These are phyloP conservation scores for Hycleus phaleratus DNA, from an alignment of 1,140 invertebrate genomes.

Conservation along the genomic window DNA sequence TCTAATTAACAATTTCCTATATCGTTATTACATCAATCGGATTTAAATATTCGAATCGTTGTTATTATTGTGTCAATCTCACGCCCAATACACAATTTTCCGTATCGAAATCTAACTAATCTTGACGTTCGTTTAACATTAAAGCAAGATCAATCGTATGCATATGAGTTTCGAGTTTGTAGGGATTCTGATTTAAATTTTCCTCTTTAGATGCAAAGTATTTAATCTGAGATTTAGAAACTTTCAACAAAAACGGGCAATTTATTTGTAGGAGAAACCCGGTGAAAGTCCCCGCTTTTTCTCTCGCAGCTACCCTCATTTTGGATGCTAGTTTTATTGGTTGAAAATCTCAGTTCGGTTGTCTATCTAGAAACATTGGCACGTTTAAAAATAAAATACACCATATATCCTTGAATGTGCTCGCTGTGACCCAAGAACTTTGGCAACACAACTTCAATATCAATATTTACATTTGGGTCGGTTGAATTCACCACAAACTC, in stretches of 20 bases:
- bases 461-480: background rate
- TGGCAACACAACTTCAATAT: background rate
- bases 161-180: conserved; percentile 24
- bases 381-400: conserved; percentile 5
- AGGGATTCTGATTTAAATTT: conserved; percentile 21
- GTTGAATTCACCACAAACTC: background rate
- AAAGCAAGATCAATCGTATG: conserved; percentile 29
- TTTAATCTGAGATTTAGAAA: conserved; percentile 20
- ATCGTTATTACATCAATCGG: no score
- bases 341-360: no score
- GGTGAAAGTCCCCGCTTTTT: conserved; percentile 3
- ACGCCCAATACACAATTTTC: no score
- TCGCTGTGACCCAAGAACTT: background rate
- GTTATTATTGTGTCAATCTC: no score
- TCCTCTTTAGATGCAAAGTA: conserved; percentile 18
- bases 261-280: conserved; percentile 8
- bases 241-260: conserved; percentile 4
- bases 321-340: background rate
- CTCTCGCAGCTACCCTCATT: background rate
- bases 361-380: no score
- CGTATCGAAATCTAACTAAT: conserved; percentile 13
- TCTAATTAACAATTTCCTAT: no score
- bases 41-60: no score
- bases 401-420: conserved; percentile 1
- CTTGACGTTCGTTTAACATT: conserved; percentile 19